Evolutionary conservation across 53 echinoderm and acorn worm species (phyloP).

Genomic region (Echinometra lucunter): DNA sequence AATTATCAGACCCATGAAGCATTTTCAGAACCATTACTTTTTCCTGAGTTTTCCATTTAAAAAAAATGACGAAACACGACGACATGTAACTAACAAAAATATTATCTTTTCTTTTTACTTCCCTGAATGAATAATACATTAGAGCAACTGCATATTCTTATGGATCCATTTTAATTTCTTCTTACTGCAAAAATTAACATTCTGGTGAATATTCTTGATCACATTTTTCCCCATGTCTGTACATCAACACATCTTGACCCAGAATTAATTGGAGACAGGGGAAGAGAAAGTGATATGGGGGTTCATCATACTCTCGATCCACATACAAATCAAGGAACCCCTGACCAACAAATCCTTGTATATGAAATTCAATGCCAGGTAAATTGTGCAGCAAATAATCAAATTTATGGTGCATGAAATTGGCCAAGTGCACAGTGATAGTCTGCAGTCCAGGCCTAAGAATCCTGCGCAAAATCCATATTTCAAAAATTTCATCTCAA

Average conservation of each 20-base stretch:
- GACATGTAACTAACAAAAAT: too few relatives aligned
- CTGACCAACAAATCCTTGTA: not conserved
- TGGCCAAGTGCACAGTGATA: not conserved
- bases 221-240: not conserved
- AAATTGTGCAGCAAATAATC: conserved; percentile 49
- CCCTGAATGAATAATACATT: too few relatives aligned
- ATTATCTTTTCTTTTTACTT: too few relatives aligned
- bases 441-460: not conserved
- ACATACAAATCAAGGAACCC: conserved; percentile 1
- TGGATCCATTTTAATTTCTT: too few relatives aligned
- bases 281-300: conserved; percentile 7
- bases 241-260: not conserved
- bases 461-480: not conserved
- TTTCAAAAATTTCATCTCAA: not conserved
- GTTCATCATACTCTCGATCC: not conserved
- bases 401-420: conserved; percentile 42
- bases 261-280: not conserved
- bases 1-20: too few relatives aligned
- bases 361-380: conserved; percentile 38
- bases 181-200: too few relatives aligned
- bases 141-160: too few relatives aligned
- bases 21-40: too few relatives aligned
- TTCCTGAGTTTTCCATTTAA: too few relatives aligned
- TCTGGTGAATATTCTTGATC: too few relatives aligned
- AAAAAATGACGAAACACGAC: too few relatives aligned